Evolutionary conservation across 2,888 invertebrate genomes (phyloP).

Genomic region (Caenorhabditis wallacei): DNA sequence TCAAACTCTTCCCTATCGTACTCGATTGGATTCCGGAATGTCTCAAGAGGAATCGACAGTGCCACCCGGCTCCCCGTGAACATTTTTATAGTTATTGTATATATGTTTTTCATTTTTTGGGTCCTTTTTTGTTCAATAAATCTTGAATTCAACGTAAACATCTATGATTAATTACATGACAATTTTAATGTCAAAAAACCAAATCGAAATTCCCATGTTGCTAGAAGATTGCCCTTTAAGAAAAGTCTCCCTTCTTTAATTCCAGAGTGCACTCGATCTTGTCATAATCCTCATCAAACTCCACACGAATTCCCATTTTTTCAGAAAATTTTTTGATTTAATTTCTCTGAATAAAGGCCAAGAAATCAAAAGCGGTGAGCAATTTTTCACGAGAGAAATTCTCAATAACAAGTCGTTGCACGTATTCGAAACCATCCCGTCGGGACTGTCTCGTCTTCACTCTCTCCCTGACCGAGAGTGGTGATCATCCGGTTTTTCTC

Average conservation of each 20-base stretch:
- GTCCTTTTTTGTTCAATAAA: not conserved
- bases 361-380: not conserved
- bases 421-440: not conserved
- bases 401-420: slow-evolving; percentile 1
- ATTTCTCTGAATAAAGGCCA: not conserved
- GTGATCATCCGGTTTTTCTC: not conserved
- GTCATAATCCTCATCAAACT: too few species aligned
- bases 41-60: slow-evolving; percentile 34
- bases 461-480: not conserved
- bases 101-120: not conserved
- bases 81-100: not conserved
- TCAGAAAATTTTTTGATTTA: too few species aligned
- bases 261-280: too few species aligned
- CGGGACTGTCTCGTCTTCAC: slow-evolving; percentile 7
- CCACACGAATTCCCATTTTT: too few species aligned
- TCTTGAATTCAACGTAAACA: too few species aligned
- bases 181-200: too few species aligned
- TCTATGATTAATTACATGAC: too few species aligned
- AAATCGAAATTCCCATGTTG: too few species aligned
- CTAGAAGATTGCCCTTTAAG: too few species aligned
- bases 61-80: not conserved
- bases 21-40: slow-evolving; percentile 44
- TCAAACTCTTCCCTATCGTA: slow-evolving; percentile 36
- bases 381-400: not conserved
- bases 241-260: too few species aligned